phyloP scores from a whole-genome alignment of 2,888 invertebrate species.

The Lasioglossum leucozonium region DNA sequence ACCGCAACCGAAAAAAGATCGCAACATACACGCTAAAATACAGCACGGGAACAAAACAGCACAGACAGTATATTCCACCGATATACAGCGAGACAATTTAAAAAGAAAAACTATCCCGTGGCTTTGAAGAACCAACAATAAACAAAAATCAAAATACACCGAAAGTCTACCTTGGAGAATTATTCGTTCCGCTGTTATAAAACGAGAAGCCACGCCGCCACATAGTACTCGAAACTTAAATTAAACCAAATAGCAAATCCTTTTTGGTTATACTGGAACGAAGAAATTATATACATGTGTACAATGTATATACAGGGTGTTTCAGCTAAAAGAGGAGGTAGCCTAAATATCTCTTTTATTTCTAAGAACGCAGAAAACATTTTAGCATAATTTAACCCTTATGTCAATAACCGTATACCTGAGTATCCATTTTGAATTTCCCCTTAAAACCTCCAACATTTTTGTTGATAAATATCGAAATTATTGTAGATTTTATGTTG shows the following conservation, averaged over 20 bases:
- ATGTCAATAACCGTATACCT: no score
- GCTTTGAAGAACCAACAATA: neutral
- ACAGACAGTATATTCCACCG: neutral
- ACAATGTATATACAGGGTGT: no score
- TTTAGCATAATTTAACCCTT: no score
- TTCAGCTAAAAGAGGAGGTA: no score
- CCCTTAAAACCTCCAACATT: no score
- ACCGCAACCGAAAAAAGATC: neutral
- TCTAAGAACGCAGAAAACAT: no score
- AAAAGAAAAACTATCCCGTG: neutral
- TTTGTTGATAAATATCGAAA: no score
- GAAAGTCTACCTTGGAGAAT: neutral
- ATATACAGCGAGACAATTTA: neutral
- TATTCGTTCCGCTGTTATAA: neutral
- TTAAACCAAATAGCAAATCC: neutral
- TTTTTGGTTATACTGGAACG: neutral
- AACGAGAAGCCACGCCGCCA: neutral
- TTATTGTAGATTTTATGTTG: no score
- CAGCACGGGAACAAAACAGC: neutral
- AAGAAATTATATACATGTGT: no score
- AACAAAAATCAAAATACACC: conserved; percentile 1
- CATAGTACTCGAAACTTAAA: neutral
- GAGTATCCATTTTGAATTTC: no score
- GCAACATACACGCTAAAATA: neutral
- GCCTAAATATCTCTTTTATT: no score